These are phyloP conservation scores for Dexiosoma caninum DNA, from an alignment of 2,888 invertebrate genomes.

Conservation along the genomic window DNA sequence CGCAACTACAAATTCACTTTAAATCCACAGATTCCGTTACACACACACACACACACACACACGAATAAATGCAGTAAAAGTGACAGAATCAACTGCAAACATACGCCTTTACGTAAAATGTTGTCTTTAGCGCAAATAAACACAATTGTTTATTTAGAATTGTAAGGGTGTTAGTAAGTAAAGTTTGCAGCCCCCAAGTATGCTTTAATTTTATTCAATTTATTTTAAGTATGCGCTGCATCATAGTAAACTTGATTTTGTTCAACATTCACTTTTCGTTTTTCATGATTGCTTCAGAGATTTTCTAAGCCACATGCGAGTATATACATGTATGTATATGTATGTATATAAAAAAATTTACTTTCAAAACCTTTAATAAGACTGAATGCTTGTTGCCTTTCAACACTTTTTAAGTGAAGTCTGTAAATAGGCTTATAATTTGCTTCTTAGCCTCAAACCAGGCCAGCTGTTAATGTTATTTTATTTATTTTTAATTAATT, in stretches of 20 bases:
- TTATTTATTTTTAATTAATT: background rate
- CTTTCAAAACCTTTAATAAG: conserved; percentile 9
- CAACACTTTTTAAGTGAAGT: no score
- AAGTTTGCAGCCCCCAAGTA: conserved; percentile 9
- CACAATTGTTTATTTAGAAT: conserved; percentile 18
- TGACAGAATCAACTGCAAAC: conserved; percentile 40
- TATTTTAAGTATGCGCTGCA: background rate
- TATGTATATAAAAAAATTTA: conserved; percentile 12
- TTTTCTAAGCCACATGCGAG: background rate
- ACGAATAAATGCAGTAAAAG: background rate
- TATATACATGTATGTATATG: no score
- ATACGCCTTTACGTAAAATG: background rate
- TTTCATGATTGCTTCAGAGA: background rate
- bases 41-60: no score
- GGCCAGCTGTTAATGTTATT: no score
- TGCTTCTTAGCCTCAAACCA: no score
- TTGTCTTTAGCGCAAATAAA: conserved; percentile 7
- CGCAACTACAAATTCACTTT: conserved; percentile 6
- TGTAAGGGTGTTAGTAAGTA: conserved; percentile 12
- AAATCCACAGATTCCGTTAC: background rate
- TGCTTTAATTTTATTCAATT: conserved; percentile 35
- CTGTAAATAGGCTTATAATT: no score
- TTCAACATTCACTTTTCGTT: conserved; percentile 33
- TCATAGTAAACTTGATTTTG: background rate
- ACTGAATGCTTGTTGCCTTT: background rate